Percentiles rank a stretch among this genome's conserved stretches.
Evolutionary conservation across 1,140 invertebrate species (phyloP).

Genomic region (Saccostrea cuccullata): DNA sequence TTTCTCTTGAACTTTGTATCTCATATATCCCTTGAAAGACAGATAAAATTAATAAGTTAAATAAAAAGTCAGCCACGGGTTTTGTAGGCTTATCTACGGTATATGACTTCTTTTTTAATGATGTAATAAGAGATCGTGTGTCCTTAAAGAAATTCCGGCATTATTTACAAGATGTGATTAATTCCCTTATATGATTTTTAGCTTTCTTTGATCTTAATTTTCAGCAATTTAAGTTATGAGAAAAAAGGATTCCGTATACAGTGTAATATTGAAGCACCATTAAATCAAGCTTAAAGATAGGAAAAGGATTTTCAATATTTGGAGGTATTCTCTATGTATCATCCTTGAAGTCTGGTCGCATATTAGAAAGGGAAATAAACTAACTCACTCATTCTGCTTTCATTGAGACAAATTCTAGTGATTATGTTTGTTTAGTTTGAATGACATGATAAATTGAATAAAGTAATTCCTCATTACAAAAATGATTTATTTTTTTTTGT

Average conservation of each 20-base stretch:
- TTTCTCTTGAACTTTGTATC: background rate
- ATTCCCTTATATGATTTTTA: slow-evolving; percentile 32
- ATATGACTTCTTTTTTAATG: slow-evolving; percentile 36
- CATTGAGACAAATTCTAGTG: too few relatives aligned
- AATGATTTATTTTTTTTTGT: too few relatives aligned
- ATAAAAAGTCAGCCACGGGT: slow-evolving; percentile 8
- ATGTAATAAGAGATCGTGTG: slow-evolving; percentile 25
- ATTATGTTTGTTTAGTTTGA: too few relatives aligned
- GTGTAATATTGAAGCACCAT: background rate
- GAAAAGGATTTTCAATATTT: background rate
- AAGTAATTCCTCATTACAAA: too few relatives aligned
- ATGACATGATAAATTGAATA: too few relatives aligned
- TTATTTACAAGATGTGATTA: background rate
- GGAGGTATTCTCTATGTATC: background rate
- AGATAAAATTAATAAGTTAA: slow-evolving; percentile 32
- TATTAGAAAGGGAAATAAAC: too few relatives aligned
- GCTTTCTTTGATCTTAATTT: background rate
- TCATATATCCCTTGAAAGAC: background rate
- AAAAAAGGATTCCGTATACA: slow-evolving; percentile 7
- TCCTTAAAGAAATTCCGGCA: slow-evolving; percentile 22
- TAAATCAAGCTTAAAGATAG: background rate
- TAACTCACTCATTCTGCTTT: too few relatives aligned
- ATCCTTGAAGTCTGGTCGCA: too few relatives aligned
- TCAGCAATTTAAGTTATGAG: slow-evolving; percentile 32
- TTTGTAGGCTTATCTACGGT: background rate